phyloP scores from a whole-genome alignment of 2,797 vertebrate species.

The Picus viridis region DNA sequence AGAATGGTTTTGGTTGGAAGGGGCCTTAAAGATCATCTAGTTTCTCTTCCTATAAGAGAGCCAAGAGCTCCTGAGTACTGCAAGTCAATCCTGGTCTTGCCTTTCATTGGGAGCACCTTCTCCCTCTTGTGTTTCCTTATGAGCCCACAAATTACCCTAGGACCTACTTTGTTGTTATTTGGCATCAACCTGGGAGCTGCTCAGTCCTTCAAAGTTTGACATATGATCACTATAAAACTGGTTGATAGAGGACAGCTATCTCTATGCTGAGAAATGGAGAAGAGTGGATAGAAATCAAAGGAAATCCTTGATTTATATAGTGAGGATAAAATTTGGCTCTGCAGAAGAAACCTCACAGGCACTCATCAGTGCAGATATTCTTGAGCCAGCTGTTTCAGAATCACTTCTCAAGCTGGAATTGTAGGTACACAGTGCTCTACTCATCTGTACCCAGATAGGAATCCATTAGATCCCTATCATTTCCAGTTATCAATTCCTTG shows the following conservation, averaged over 20 bases:
- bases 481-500: background rate
- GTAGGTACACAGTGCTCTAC: background rate
- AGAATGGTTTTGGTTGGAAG: too few species aligned
- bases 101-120: background rate
- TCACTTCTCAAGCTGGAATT: background rate
- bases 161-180: background rate
- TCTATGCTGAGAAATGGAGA: background rate
- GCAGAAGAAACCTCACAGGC: background rate
- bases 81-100: background rate
- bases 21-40: too few species aligned
- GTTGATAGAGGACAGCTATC: background rate
- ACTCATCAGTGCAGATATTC: background rate
- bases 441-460: background rate
- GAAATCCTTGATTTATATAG: background rate
- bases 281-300: background rate
- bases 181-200: background rate
- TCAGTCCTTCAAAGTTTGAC: background rate
- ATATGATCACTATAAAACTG: background rate
- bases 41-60: background rate
- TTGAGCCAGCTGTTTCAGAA: background rate
- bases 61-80: background rate
- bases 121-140: background rate
- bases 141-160: background rate
- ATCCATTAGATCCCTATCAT: background rate
- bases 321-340: background rate